These are phyloP conservation scores for Achlya flavicornis DNA, from an alignment of 2,888 invertebrate genomes.

Conservation along the genomic window DNA sequence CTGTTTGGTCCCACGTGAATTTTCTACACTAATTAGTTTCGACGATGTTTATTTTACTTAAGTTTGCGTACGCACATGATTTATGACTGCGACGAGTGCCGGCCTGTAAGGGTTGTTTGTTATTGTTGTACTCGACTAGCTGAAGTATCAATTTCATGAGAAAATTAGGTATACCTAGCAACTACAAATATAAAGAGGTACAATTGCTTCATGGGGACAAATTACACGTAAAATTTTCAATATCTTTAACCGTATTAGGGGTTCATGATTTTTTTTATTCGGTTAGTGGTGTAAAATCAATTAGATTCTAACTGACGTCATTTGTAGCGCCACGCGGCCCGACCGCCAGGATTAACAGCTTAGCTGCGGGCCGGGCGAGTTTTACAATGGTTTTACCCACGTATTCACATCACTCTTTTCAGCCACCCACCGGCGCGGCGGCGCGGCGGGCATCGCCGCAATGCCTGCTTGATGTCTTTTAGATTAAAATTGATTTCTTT, in stretches of 20 bases:
- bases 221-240: not conserved
- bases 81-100: conserved; percentile 61
- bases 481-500: not conserved
- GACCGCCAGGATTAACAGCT: conserved; percentile 42
- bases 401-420: conserved; percentile 20
- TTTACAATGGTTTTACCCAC: conserved; percentile 37
- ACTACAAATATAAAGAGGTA: not conserved
- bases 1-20: conserved; percentile 80
- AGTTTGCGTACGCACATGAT: conserved; percentile 74
- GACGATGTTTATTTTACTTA: conserved; percentile 78
- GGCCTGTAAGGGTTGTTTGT: conserved; percentile 38
- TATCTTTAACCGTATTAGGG: not conserved
- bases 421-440: not conserved
- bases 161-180: not conserved
- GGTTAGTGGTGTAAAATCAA: conserved; percentile 37
- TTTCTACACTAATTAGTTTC: conserved; percentile 81
- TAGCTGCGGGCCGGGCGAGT: conserved; percentile 33
- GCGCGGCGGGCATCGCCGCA: not conserved
- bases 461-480: conserved; percentile 6
- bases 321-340: conserved; percentile 32
- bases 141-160: conserved; percentile 1
- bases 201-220: no score
- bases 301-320: conserved; percentile 31
- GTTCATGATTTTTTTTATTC: conserved; percentile 1
- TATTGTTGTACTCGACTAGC: conserved; percentile 22